phyloP scores from a whole-genome alignment of 1,140 invertebrate species.

The Mizuhopecten yessoensis region DNA sequence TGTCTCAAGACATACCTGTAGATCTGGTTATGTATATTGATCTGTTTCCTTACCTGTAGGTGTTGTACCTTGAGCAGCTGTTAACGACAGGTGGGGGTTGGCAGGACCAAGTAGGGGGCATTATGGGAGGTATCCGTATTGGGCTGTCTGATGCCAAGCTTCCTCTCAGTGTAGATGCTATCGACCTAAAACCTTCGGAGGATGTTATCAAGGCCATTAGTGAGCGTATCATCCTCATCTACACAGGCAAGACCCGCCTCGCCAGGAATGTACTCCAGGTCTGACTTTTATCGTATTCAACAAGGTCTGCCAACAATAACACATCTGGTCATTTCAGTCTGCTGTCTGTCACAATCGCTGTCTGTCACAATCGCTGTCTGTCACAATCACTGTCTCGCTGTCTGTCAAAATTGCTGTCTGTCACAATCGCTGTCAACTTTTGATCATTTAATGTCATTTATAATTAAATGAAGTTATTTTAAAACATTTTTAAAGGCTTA shows the following conservation, averaged over 20 bases:
- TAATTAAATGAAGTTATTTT: too few relatives aligned
- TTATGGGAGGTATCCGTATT: constrained; percentile 83
- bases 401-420: too few relatives aligned
- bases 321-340: not conserved
- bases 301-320: not conserved
- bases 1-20: not conserved
- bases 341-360: too few relatives aligned
- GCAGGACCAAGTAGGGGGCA: constrained; percentile 86
- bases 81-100: constrained; percentile 86
- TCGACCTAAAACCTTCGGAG: constrained; percentile 75
- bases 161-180: constrained; percentile 81
- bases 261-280: constrained; percentile 85
- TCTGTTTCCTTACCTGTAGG: constrained; percentile 71
- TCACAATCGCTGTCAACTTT: too few relatives aligned
- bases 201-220: constrained; percentile 81
- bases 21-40: not conserved
- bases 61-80: constrained; percentile 85
- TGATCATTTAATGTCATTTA: too few relatives aligned
- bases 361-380: too few relatives aligned
- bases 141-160: constrained; percentile 81
- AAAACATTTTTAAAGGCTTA: too few relatives aligned
- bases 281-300: not conserved
- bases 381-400: too few relatives aligned
- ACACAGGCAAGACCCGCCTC: constrained; percentile 86
- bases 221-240: constrained; percentile 83